Conservation (phyloP, 2,797 vertebrate genomes). For the Etheostoma perlongum region DNA sequence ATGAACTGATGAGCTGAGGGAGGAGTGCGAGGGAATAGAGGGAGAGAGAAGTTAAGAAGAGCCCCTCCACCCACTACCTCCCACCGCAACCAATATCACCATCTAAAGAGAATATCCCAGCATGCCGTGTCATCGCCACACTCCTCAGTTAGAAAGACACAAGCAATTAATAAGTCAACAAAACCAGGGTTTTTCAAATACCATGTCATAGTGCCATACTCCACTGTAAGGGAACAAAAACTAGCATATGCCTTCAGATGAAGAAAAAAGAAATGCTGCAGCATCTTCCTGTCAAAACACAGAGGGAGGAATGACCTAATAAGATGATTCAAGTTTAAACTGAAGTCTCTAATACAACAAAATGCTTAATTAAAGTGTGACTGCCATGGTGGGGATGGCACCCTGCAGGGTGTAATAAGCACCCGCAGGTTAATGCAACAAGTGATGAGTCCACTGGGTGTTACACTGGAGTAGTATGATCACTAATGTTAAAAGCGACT, state of each 20-base stretch:
- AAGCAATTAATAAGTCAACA: slow-evolving; percentile 86
- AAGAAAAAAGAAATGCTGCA: slow-evolving; percentile 27
- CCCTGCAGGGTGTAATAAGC: slow-evolving; percentile 48
- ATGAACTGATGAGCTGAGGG: slow-evolving; percentile 79
- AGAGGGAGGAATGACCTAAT: slow-evolving; percentile 61
- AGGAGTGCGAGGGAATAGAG: slow-evolving; percentile 46
- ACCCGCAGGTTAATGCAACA: slow-evolving; percentile 46
- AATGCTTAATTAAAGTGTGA: slow-evolving; percentile 69
- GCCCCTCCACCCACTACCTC: slow-evolving; percentile 64
- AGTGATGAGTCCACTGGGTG: slow-evolving; percentile 42
- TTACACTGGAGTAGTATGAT: slow-evolving; percentile 24
- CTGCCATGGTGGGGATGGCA: slow-evolving; percentile 39
- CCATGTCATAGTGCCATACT: slow-evolving; percentile 53
- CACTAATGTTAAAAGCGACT: slow-evolving; percentile 30
- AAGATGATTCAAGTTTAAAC: slow-evolving; percentile 66
- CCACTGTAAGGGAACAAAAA: slow-evolving; percentile 62
- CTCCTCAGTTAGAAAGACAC: slow-evolving; percentile 77
- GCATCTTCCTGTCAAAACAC: slow-evolving; percentile 58
- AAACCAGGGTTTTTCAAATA: slow-evolving; percentile 77
- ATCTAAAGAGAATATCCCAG: slow-evolving; percentile 82
- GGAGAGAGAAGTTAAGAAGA: slow-evolving; percentile 50
- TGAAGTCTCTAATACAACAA: slow-evolving; percentile 64
- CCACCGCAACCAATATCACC: slow-evolving; percentile 62
- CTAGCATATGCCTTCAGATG: slow-evolving; percentile 58
- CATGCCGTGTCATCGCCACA: slow-evolving; percentile 78